Conservation (phyloP, 1,140 invertebrate species). For the Sitobion miscanthi region DNA sequence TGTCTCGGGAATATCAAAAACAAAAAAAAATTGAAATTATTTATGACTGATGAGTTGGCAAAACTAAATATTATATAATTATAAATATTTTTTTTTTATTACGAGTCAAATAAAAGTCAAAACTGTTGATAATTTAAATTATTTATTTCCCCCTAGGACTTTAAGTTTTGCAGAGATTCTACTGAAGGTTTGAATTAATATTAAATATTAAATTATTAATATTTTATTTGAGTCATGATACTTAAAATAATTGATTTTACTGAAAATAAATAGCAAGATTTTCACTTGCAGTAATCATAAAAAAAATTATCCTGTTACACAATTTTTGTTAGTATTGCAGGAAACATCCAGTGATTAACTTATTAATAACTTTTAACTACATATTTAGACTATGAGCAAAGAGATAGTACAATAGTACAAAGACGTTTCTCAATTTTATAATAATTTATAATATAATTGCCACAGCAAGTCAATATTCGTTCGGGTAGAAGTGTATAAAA, state of each 20-base stretch:
- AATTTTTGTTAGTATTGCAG: not conserved
- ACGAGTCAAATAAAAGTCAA: not conserved
- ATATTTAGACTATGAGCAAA: not conserved
- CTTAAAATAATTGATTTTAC: not conserved
- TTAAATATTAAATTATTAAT: no score
- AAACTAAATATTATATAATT: not conserved
- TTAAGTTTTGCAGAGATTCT: not conserved
- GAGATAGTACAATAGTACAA: not conserved
- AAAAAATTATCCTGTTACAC: not conserved
- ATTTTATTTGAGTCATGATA: not conserved
- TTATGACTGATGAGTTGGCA: not conserved
- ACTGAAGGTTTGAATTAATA: not conserved
- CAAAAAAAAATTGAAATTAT: not conserved
- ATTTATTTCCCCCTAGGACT: not conserved
- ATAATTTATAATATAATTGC: not conserved
- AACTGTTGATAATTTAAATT: not conserved
- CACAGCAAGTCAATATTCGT: not conserved
- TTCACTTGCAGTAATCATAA: not conserved
- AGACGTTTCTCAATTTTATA: not conserved
- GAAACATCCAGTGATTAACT: not conserved
- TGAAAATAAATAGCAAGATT: not conserved
- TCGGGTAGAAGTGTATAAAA: not conserved
- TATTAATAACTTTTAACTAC: not conserved
- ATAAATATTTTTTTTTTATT: not conserved
- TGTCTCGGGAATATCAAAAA: not conserved